Evolutionary conservation across 1,140 invertebrate genomes (phyloP), one percentile per base, ranked within the genome.

Genomic region (Tyrophagus putrescentiae): DNA sequence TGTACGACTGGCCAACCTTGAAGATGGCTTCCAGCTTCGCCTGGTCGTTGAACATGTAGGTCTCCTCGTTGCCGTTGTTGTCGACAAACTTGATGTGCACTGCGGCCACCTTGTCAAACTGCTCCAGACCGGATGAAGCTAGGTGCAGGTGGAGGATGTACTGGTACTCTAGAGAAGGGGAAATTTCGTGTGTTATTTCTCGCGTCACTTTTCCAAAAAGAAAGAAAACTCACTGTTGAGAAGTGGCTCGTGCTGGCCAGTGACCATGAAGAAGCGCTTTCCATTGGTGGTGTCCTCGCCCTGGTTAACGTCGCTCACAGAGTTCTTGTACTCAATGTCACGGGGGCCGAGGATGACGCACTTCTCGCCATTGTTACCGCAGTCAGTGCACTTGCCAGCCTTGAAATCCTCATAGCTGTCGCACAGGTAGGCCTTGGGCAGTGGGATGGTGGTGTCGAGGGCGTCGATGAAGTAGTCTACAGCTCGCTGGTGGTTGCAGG

Each of bases 401-500:
- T 58, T 34, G 52, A 68, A 69, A n/a, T 52, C 59, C 3, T 64
- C 52, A 41, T 62, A 70, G 31, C 41, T 50, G 3, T 60, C 18
- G 50, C 68, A 69, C 45, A 65, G 57, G 57, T 60, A 66, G 1
- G 54, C 67, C 0, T 65, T 63, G 1, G 61, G 59, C 23, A 32
- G 18, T 7, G 18, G 18, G 11, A 32, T 11, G 21, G 44, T 58
- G 5, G 21, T n/a, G 11, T 62, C 18, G n/a, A 84, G 84, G 61
- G 85, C 84, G 65, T 82, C 84, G 63, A 78, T 84, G 71, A 86
- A 86, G 16, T 89, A 78, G 70, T 85, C 84, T 62, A 88, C 84
- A 18, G 87, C 84, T 66, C 87, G 75, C 5, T 87, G 80, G 68
- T 90, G 87, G 69, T 87, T 89, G 69, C 87, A 91, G n/a, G 83